Base-by-base conservation (phyloP, 2,797 vertebrate species). In the Glossophaga mutica region DNA sequence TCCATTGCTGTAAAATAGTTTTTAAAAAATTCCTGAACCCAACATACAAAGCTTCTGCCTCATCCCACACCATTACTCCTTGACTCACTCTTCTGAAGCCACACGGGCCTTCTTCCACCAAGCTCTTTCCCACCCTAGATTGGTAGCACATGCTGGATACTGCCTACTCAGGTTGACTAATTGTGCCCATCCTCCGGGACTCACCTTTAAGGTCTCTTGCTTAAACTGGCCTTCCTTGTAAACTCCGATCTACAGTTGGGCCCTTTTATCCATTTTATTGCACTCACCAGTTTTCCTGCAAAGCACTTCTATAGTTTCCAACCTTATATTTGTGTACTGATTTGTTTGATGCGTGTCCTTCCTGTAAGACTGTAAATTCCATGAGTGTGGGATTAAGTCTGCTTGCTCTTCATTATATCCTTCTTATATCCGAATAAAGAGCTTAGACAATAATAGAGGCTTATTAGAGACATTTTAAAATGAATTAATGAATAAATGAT, bases 1-100 rank as follows among this genome's bases (percentile, higher is more conserved):
- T 96, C 87, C 87, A 85, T 71, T 52, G 76, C 74, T 59, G 0
- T 91, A 85, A 95, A 95, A 85, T 88, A 70, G 79, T 37, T 29
- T 70, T 37, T 76, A 39, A 29, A 37, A 55, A 44, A n/a, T n/a
- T 9, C 21, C 48, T 46, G 67, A 37, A 44, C 21, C 24, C 52
- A 67, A 12, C 18, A n/a, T 74, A 21, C 19, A 84, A 73, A 77
- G 55, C 22, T 68, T 6, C 26, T 44, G 37, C 37, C 55, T 42
- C 44, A 50, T 46, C 26, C 29, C 6, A 6, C 0, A 6, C 22
- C 34, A 37, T 78, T 12, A 21, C 26, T 82, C n/a, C 52, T 9
- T 32, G 21, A 19, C 5, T 57, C 24, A 21, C 0, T 3, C 32
- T 87, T 74, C 26, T 22, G 29, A 44, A 82, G 76, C 9, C 77